Percentiles rank a stretch among this genome's conserved stretches.
phyloP scores from a whole-genome alignment of 2,797 vertebrate species.

The Halcyon smyrnensis region DNA sequence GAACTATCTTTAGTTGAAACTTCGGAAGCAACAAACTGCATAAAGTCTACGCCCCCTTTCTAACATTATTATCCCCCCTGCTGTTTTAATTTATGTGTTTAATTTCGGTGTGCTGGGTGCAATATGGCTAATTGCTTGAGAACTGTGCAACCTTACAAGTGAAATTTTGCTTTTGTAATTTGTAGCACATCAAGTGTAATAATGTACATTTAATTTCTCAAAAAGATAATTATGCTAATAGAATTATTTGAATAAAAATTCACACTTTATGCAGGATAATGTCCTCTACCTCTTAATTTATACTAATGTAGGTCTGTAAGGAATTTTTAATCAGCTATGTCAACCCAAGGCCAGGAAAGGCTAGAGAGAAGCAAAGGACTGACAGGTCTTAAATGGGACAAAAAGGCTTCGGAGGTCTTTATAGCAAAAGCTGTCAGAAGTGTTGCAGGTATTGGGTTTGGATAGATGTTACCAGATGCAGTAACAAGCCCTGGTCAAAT shows the following conservation, averaged over 20 bases:
- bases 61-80: slow-evolving; percentile 69
- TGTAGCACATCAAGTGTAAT: slow-evolving; percentile 77
- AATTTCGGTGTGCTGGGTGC: slow-evolving; percentile 78
- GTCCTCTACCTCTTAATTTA: slow-evolving; percentile 75
- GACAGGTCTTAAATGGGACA: not conserved
- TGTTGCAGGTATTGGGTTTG: not conserved
- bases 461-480: not conserved
- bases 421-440: not conserved
- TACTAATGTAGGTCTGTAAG: slow-evolving; percentile 72
- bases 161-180: slow-evolving; percentile 78
- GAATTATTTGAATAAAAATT: slow-evolving; percentile 82
- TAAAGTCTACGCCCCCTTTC: slow-evolving; percentile 45
- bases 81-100: slow-evolving; percentile 82
- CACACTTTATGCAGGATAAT: slow-evolving; percentile 68
- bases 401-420: not conserved
- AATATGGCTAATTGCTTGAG: slow-evolving; percentile 78
- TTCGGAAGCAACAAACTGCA: slow-evolving; percentile 16
- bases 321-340: slow-evolving; percentile 70
- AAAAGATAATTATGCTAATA: slow-evolving; percentile 82
- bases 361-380: not conserved
- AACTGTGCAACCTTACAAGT: slow-evolving; percentile 72
- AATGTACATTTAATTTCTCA: slow-evolving; percentile 80
- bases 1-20: slow-evolving; percentile 38
- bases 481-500: not conserved
- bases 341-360: not conserved